phyloP scores from a whole-genome alignment of 2,888 invertebrate species.

The Cynaeus angustus region DNA sequence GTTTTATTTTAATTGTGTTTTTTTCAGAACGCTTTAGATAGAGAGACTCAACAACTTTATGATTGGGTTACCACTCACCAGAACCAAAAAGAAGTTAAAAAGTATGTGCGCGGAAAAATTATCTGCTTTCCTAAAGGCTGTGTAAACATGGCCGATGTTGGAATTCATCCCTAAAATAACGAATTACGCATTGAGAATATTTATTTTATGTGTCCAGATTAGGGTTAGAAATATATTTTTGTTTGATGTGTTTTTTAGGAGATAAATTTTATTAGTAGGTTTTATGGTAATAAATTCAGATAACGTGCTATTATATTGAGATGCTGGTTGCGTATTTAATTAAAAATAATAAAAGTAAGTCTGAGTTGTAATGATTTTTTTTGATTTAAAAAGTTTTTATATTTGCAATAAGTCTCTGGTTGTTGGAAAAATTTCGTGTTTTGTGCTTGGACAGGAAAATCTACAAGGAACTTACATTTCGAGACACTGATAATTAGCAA shows the following conservation, averaged over 20 bases:
- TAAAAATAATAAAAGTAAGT: no score
- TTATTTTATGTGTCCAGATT: not conserved
- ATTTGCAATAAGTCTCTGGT: no score
- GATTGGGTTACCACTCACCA: not conserved
- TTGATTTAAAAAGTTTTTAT: no score
- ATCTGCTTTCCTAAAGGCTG: constrained; percentile 31
- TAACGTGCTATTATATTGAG: no score
- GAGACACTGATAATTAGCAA: no score
- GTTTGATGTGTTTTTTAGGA: not conserved
- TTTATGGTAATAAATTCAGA: no score
- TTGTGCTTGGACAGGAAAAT: no score
- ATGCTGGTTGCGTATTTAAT: no score
- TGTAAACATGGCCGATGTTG: constrained; percentile 29
- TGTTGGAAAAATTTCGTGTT: no score
- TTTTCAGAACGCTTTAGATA: not conserved
- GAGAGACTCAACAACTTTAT: not conserved
- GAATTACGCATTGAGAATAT: not conserved
- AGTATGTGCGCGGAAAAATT: not conserved
- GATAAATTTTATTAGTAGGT: no score
- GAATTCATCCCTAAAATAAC: constrained; percentile 26
- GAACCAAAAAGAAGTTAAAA: not conserved
- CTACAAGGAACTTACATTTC: no score
- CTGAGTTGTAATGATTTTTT: no score
- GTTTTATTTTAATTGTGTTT: constrained; percentile 7
- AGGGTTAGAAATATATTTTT: not conserved